Base-by-base conservation (phyloP, 2,797 vertebrate genomes). In the Chelon auratus region DNA sequence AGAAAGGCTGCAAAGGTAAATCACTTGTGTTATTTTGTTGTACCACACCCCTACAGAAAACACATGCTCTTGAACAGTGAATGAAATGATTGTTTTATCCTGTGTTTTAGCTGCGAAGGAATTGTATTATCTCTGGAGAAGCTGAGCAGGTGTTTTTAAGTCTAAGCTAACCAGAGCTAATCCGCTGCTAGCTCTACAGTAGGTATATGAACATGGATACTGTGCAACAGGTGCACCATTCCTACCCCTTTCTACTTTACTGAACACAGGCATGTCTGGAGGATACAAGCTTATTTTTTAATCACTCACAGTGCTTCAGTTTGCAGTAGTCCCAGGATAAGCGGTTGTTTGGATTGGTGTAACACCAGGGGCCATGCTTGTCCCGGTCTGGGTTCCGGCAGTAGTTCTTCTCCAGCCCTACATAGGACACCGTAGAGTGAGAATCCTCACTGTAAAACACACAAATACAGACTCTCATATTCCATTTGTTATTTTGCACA, bases 331-430 rank as follows among this genome's bases (percentile, higher is more conserved):
- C 98, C 98, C 98, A 99, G 68, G 96, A 95, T 91, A 97, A 75
- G 1, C 94, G 95, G 72, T 95, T 96, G 81, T 97, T 96, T 86
- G 94, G 88, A 60, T 90, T 95, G 5, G 98, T 98, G 92, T 97
- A 98, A 89, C 98, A 99, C 98, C 98, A 99, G 69, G 97, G 97
- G 59, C 98, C 97, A 9, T 99, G 97, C 83, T 96, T 97, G 91
- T 99, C 97, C 68, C 95, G 94, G 80, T 99, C 98, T 47, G 97
- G 98, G 90, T 99, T 99, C 70, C 98, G 95, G 87, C 98, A 99
- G 91, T 96, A 96, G 94, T 98, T 98, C 87, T 93, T 95, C 89
- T 96, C 95, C 89, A 99, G 86, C 72, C 95, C 96, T 76, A 93
- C 91, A 42, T 92, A 90, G 74, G 90, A 91, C 67, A 90, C 77